Conservation (phyloP, 1,140 invertebrate genomes). For the Gonioctena quinquepunctata region DNA sequence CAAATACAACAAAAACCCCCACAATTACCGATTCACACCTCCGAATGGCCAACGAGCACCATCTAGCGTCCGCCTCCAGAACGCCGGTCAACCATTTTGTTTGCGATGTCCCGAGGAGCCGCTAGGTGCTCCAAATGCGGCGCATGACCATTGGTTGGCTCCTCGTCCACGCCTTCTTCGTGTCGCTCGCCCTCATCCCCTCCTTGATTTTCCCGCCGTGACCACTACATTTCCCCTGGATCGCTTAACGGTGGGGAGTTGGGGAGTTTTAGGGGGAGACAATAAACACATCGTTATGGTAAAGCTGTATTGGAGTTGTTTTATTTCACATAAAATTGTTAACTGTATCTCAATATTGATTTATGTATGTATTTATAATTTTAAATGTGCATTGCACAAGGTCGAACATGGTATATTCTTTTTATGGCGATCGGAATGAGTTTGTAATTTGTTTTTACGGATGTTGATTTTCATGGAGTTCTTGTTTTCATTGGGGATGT, state of each 20-base stretch:
- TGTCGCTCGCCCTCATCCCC: slow-evolving; percentile 22
- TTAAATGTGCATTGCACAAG: slow-evolving; percentile 38
- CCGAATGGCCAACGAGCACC: slow-evolving; percentile 22
- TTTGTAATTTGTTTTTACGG: slow-evolving; percentile 21
- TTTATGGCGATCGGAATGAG: slow-evolving; percentile 11
- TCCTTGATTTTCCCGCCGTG: slow-evolving; percentile 16
- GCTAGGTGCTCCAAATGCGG: slow-evolving; percentile 43
- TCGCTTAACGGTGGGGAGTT: slow-evolving; percentile 16
- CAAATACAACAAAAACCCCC: neutral
- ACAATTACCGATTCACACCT: neutral
- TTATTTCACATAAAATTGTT: slow-evolving; percentile 51
- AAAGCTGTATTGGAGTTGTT: slow-evolving; percentile 52
- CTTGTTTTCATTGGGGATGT: neutral
- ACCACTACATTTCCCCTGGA: slow-evolving; percentile 28
- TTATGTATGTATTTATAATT: slow-evolving; percentile 49
- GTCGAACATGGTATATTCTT: slow-evolving; percentile 25
- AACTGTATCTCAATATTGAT: slow-evolving; percentile 51
- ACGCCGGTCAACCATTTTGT: slow-evolving; percentile 52
- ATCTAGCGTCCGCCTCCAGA: slow-evolving; percentile 30
- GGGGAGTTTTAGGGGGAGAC: slow-evolving; percentile 36
- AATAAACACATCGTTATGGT: slow-evolving; percentile 55
- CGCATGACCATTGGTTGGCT: slow-evolving; percentile 43
- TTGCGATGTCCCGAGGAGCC: slow-evolving; percentile 37
- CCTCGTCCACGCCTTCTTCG: slow-evolving; percentile 33
- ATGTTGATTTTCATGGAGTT: slow-evolving; percentile 26